Base-by-base conservation (phyloP, 2,888 invertebrate genomes). In the Nemapogon koenigi region DNA sequence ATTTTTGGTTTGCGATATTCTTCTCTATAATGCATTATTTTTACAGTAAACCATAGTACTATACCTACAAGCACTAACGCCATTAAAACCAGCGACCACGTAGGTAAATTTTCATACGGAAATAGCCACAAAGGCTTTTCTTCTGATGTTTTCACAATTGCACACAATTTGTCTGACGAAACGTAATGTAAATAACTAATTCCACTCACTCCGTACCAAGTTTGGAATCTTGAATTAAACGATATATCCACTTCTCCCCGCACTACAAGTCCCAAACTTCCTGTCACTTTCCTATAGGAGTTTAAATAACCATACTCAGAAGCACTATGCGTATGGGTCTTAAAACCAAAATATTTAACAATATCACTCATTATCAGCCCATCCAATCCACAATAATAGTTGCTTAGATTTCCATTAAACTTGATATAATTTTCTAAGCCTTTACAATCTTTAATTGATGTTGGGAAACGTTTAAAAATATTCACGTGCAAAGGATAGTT, bases 141-240 rank as follows among this genome's bases (percentile, higher is more conserved):
- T 0, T 39, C 40, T 3, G 62, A 48, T 16, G 40, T 51, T 38
- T 45, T 52, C 6, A 58, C 27, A n/a, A 62, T 28, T 22, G 51
- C 52, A 27, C 66, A 63, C 8, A 67, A 43, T 1, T 50, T 46
- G 43, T 65, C 65, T 1, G 43, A 43, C 8, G 41, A 41, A 4
- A 63, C 40, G 33, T 53, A 52, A 40, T 53, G 40, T 39, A 64
- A 38, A 38, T 51, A 66, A 33, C 46, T 38, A 39, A 55, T 49
- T 2, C 43, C 30, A 2, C 47, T 44, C 7, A 47, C 26, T 1
- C 50, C 42, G 40, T 63, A 67, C 19, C 18, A 38, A 2, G 55
- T 52, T 46, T 66, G 43, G 41, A 66, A 67, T 37, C 66, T 52
- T 2, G 67, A 61, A 46, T 65, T 64, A 22, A 67, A 67, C 0